Evolutionary conservation across 2,888 invertebrate species (phyloP).

Genomic region (Tetranychus truncatus): DNA sequence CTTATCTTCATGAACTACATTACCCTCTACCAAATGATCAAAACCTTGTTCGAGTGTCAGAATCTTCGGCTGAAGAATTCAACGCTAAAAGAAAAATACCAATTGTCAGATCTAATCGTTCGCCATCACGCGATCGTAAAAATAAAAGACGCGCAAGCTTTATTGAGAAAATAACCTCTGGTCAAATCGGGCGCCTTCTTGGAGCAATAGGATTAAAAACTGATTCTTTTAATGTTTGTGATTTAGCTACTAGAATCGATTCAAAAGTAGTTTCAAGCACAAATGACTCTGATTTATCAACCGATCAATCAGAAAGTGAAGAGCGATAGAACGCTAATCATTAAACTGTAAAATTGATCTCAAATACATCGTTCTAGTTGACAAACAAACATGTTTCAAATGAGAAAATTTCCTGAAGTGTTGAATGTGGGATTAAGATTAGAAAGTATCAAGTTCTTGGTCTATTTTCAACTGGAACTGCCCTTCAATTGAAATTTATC

Average conservation of each 20-base stretch:
- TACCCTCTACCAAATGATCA: conserved; percentile 4
- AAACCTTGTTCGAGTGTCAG: background rate
- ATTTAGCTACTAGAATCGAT: no score
- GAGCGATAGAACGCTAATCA: background rate
- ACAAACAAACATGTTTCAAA: no score
- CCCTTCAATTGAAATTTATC: no score
- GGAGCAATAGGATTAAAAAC: background rate
- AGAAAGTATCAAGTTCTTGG: no score
- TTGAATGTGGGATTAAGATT: no score
- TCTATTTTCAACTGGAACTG: no score
- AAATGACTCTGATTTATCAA: no score
- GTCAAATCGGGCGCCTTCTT: background rate
- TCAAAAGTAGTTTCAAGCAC: no score
- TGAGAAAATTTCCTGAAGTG: no score
- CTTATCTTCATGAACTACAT: conserved; percentile 15
- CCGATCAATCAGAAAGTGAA: no score
- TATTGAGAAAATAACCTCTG: background rate
- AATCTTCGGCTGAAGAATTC: conserved; percentile 1
- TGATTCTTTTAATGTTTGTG: background rate
- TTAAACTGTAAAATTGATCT: background rate
- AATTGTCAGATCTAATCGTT: conserved; percentile 12
- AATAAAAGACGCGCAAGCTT: background rate
- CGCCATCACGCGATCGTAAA: background rate
- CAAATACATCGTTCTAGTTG: background rate
- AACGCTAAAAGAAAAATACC: background rate